Evolutionary conservation across 2,888 invertebrate species (phyloP).

Genomic region (Aquatica leii): DNA sequence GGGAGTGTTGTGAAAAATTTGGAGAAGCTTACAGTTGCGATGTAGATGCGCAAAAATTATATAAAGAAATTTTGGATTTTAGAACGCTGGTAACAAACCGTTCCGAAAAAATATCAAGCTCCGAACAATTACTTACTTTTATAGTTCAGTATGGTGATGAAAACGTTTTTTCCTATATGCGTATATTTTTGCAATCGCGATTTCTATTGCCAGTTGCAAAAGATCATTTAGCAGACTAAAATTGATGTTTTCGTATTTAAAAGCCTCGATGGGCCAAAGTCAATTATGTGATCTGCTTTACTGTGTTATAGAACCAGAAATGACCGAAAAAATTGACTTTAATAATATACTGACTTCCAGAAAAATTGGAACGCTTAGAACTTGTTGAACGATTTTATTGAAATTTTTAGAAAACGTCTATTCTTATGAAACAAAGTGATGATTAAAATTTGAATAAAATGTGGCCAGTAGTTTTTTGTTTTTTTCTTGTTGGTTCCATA

Average conservation of each 20-base stretch:
- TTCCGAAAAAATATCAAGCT: not conserved
- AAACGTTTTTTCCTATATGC: not conserved
- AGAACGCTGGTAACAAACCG: not conserved
- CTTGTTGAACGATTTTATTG: too few species aligned
- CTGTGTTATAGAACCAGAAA: too few species aligned
- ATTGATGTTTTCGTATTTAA: not conserved
- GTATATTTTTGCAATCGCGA: not conserved
- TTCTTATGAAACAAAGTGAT: too few species aligned
- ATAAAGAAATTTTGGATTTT: not conserved
- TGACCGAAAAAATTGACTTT: too few species aligned
- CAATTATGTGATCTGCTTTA: too few species aligned
- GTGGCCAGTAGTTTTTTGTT: too few species aligned
- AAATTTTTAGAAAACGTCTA: too few species aligned
- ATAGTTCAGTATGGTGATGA: not conserved
- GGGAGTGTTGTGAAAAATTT: too few species aligned
- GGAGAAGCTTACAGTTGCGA: not conserved
- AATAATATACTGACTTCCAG: too few species aligned
- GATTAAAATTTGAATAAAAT: too few species aligned
- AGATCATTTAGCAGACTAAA: not conserved
- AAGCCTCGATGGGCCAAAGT: not conserved
- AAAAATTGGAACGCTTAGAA: too few species aligned
- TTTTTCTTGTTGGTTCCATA: too few species aligned
- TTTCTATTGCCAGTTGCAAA: not conserved
- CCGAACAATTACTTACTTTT: not conserved
- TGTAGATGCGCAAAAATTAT: not conserved